A percentile compares a stretch with the other conserved stretches of the same genome.
Conservation (phyloP, 2,113 vertebrate genomes). For the Tetrao urogallus region DNA sequence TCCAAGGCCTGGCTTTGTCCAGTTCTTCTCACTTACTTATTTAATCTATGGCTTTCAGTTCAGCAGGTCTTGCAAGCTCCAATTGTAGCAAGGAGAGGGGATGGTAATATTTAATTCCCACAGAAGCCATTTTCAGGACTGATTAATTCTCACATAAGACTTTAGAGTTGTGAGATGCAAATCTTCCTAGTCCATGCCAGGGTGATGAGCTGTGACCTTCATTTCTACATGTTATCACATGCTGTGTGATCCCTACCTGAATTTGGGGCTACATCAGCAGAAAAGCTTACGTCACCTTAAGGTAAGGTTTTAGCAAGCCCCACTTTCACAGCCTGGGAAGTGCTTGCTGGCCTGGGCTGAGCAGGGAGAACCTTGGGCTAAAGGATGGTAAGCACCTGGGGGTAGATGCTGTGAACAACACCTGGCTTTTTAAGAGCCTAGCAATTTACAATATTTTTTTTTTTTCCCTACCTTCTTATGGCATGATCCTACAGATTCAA, state of each 20-base stretch:
- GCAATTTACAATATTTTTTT: not conserved
- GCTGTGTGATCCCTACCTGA: not conserved
- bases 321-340: not conserved
- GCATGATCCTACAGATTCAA: not conserved
- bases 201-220: not conserved
- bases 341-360: not conserved
- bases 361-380: not conserved
- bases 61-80: not conserved
- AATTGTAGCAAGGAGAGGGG: not conserved
- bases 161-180: not conserved
- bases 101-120: not conserved
- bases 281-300: not conserved
- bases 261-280: too few relatives aligned
- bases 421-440: not conserved
- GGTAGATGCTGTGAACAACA: not conserved
- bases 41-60: not conserved
- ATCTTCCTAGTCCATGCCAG: not conserved
- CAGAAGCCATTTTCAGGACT: not conserved
- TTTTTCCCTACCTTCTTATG: not conserved
- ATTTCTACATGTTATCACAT: not conserved
- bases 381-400: not conserved
- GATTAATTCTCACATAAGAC: not conserved
- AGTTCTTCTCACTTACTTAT: not conserved
- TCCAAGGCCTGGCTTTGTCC: not conserved
- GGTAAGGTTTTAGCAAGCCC: not conserved